Evolutionary conservation across 2,113 vertebrate species (phyloP), one percentile per base, ranked within the genome.

Genomic region (Gnathonemus longibarbis): DNA sequence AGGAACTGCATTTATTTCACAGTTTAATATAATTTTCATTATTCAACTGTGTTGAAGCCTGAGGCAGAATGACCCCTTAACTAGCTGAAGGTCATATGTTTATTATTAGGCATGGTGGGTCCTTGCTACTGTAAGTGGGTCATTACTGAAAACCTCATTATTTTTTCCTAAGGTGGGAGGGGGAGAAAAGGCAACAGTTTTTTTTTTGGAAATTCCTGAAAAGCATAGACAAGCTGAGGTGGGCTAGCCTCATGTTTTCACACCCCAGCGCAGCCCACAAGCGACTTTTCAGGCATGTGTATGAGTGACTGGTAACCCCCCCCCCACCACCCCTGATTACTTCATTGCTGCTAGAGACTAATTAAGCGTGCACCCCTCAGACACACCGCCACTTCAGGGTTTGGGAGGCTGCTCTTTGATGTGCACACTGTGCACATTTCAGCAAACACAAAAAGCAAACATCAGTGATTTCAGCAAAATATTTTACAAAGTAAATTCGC

Each of bases 1-100:
- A 88, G 87, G 87, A 66, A 46, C 87, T 24, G 21, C 85, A 56
- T 87, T 56, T 87, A 87, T 88, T 88, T 88, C 85, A 56, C 87
- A 53, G 31, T 88, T 66, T 88, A 88, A 88, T 45, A 88, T 7
- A 88, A 53, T 42, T 88, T 88, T 88, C 86, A 88, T 88, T 58
- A 88, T 88, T 88, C 52, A 88, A 88, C 86, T 49, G 86, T 53
- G 86, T 10, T 46, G 15, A 66, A 88, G 53, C 56, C 53, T 62
- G 17, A 11, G 87, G 87, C 48, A 62, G 5, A 58, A 62, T 11
- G 27, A 50, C 50, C 87, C 56, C 87, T 46, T 88, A 62, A 62
- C 87, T 62, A 39, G 27, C 85, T 87, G 85, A 87, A 87, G 85
- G 85, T 87, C 50, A 53, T n/a, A 13, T 24, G 31, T 87, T 87